Evolutionary conservation across 2,113 vertebrate genomes (phyloP).

Genomic region (Rynchops niger): DNA sequence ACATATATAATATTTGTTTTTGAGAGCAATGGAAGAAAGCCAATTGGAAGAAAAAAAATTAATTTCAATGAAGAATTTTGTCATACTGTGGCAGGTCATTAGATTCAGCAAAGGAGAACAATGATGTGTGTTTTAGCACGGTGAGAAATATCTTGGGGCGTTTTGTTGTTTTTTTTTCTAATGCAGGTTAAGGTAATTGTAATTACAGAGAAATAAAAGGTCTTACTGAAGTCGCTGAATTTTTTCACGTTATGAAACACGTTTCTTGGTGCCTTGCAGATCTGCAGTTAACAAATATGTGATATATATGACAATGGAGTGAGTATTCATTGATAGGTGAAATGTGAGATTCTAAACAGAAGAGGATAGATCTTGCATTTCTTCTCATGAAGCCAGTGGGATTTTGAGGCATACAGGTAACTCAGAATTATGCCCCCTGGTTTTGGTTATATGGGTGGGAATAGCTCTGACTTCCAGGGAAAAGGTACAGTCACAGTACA

Average conservation of each 20-base stretch:
- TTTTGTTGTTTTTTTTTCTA: background rate
- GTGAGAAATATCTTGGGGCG: background rate
- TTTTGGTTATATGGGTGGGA: background rate
- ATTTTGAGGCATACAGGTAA: background rate
- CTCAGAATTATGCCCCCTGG: background rate
- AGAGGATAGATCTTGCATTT: background rate
- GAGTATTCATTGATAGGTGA: background rate
- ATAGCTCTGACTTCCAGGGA: background rate
- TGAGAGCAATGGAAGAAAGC: background rate
- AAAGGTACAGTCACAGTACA: fast-evolving
- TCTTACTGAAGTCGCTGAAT: background rate
- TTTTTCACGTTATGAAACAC: background rate
- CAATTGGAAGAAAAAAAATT: background rate
- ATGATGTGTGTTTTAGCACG: background rate
- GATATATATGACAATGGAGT: background rate
- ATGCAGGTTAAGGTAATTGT: background rate
- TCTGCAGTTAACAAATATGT: background rate
- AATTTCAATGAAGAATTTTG: background rate
- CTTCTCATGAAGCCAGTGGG: background rate
- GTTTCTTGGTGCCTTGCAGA: background rate
- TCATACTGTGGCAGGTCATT: background rate
- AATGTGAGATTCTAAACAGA: background rate
- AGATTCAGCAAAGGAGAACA: background rate
- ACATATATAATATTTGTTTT: background rate
- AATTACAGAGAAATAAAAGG: background rate